phyloP scores from a whole-genome alignment of 2,888 invertebrate species.

The Eretmocerus hayati region DNA sequence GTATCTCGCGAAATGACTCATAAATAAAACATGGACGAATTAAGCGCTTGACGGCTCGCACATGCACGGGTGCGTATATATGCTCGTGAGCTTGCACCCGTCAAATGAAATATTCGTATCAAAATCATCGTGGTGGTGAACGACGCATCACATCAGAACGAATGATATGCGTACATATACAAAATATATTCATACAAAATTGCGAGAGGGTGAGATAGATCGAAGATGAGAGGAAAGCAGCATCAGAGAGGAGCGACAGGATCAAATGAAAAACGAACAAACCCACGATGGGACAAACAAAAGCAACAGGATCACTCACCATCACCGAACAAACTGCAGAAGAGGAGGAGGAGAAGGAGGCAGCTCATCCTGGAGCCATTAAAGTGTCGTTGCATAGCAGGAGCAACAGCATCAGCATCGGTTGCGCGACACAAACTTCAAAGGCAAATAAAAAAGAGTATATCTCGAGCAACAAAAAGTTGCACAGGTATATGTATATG shows the following conservation, averaged over 20 bases:
- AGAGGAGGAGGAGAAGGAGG: background rate
- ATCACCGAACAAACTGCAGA: background rate
- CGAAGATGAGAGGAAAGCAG: background rate
- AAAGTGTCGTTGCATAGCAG: background rate
- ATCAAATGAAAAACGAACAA: too few relatives aligned
- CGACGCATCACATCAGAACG: too few relatives aligned
- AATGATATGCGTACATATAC: too few relatives aligned
- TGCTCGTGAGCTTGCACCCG: too few relatives aligned
- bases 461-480: background rate
- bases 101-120: background rate
- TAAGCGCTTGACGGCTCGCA: conserved; percentile 5
- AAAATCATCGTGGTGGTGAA: background rate
- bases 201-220: too few relatives aligned
- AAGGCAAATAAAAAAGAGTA: background rate
- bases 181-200: too few relatives aligned
- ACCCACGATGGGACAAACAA: too few relatives aligned
- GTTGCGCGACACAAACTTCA: background rate
- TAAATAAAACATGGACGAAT: conserved; percentile 9
- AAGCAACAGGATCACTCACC: too few relatives aligned
- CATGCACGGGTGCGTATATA: too few relatives aligned
- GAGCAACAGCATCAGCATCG: background rate
- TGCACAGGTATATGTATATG: background rate
- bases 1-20: conserved; percentile 10
- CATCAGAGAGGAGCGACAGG: too few relatives aligned
- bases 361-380: background rate